Evolutionary conservation across 2,797 vertebrate genomes (phyloP).

Genomic region (Crotalus adamanteus): DNA sequence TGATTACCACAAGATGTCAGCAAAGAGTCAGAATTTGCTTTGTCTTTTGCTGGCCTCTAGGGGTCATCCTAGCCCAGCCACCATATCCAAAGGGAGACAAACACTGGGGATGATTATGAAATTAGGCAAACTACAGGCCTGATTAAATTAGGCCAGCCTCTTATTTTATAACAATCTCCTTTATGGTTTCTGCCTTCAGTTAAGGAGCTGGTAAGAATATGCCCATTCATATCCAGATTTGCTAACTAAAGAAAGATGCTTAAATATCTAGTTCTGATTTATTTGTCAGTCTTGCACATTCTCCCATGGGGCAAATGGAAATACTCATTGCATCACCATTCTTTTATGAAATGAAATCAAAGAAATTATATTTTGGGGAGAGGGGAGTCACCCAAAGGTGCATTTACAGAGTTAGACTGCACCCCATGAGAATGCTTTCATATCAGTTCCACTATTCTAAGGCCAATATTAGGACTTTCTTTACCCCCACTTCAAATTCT

Average conservation of each 20-base stretch:
- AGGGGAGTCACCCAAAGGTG: not conserved
- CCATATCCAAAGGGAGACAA: not conserved
- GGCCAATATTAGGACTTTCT: not conserved
- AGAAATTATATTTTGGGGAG: not conserved
- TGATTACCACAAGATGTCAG: not conserved
- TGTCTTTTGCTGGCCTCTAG: not conserved
- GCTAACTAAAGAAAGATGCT: not conserved
- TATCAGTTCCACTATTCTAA: not conserved
- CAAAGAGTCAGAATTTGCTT: not conserved
- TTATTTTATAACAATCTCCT: not conserved
- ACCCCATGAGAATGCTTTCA: not conserved
- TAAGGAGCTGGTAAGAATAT: not conserved
- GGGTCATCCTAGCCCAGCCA: not conserved
- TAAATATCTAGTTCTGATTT: not conserved
- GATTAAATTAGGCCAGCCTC: not conserved
- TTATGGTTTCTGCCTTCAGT: not conserved
- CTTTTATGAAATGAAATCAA: not conserved
- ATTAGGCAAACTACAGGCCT: not conserved
- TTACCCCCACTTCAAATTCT: not conserved
- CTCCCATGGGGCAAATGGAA: not conserved
- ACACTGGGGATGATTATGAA: not conserved
- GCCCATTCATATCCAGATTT: not conserved
- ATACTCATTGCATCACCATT: not conserved
- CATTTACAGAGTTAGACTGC: not conserved
- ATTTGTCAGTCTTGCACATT: not conserved